These are phyloP conservation scores for Rhabdomys pumilio DNA, from an alignment of 2,797 vertebrate genomes.

Conservation along the genomic window DNA sequence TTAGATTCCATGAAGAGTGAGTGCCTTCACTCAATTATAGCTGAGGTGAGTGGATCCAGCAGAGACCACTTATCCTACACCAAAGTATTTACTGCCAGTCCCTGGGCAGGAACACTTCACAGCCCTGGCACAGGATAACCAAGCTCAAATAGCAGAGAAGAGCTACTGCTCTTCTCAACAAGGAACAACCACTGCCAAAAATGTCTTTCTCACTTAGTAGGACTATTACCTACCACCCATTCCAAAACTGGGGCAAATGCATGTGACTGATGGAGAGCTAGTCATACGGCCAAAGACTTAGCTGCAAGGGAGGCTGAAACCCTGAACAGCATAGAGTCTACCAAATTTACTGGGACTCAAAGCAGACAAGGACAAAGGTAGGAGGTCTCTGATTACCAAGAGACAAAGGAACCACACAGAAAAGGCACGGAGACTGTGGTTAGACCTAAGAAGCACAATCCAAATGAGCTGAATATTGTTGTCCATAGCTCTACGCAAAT, in stretches of 20 bases:
- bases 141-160: background rate
- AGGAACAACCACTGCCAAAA: background rate
- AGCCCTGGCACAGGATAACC: background rate
- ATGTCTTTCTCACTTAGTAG: background rate
- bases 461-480: constrained; percentile 19
- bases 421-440: background rate
- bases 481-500: constrained; percentile 64
- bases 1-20: background rate
- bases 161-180: background rate
- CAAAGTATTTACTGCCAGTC: background rate
- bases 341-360: background rate
- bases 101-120: background rate
- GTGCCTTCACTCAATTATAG: background rate
- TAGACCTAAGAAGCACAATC: constrained; percentile 42
- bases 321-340: background rate
- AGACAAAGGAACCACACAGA: background rate
- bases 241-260: background rate
- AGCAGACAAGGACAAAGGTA: background rate
- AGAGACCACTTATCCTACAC: background rate
- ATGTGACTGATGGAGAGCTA: no score
- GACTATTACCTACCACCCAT: background rate
- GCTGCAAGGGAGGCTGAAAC: constrained; percentile 54
- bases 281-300: background rate
- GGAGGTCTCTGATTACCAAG: background rate
- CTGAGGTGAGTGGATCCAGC: background rate